A percentile compares a stretch with the other conserved stretches of the same genome.
These are phyloP conservation scores for Halcyon badia DNA, from an alignment of 2,797 vertebrate species.

Conservation along the genomic window DNA sequence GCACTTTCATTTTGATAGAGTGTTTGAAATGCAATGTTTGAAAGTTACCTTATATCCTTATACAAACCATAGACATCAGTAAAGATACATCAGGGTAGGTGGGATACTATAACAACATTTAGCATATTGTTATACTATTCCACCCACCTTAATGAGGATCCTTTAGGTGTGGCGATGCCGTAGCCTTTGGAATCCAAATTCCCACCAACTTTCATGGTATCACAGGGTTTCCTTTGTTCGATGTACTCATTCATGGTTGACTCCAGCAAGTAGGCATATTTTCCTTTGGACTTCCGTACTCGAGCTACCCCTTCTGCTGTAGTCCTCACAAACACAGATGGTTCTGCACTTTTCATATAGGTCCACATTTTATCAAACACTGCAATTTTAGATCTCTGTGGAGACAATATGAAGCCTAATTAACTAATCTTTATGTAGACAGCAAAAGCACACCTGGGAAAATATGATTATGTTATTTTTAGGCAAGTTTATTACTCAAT, in stretches of 20 bases:
- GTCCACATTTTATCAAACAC: conserved; percentile 99
- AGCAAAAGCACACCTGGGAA: conserved; percentile 31
- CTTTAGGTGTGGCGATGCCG: conserved; percentile 99
- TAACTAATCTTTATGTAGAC: conserved; percentile 53
- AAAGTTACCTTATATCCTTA: conserved; percentile 92
- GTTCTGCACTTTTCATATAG: conserved; percentile 98
- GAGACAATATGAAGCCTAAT: conserved; percentile 67
- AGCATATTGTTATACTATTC: conserved; percentile 99
- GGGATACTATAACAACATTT: conserved; percentile 99
- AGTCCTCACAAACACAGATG: conserved; percentile 99
- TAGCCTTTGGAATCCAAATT: conserved; percentile 99
- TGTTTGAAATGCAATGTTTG: conserved; percentile 75
- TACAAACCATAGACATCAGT: conserved; percentile 99
- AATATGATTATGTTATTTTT: background rate
- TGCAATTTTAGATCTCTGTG: conserved; percentile 98
- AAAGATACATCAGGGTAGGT: conserved; percentile 99
- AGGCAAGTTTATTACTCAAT: background rate
- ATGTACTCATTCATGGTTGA: conserved; percentile 99
- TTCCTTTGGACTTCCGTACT: conserved; percentile 98
- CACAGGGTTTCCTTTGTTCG: conserved; percentile 98
- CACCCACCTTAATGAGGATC: conserved; percentile 99
- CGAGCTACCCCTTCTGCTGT: conserved; percentile 97
- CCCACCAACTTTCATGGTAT: conserved; percentile 99
- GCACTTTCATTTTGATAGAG: conserved; percentile 56
- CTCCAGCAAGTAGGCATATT: conserved; percentile 98